phyloP scores from a whole-genome alignment of 2,888 invertebrate genomes.

The Digitonthophagus gazella region DNA sequence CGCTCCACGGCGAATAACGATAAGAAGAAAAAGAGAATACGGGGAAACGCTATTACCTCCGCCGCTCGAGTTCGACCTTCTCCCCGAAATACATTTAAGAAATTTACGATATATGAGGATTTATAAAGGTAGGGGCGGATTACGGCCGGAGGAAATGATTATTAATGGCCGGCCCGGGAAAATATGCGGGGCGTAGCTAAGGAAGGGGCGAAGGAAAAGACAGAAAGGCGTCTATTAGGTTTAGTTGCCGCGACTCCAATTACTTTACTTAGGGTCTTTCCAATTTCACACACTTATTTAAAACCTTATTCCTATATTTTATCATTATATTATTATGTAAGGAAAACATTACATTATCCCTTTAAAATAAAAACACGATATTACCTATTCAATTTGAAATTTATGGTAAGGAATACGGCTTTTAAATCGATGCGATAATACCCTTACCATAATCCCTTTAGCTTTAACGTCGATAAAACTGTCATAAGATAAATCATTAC shows the following conservation, averaged over 20 bases:
- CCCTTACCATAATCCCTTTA: neutral
- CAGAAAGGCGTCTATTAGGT: neutral
- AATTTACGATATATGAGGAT: slow-evolving; percentile 38
- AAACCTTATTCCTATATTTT: too few relatives aligned
- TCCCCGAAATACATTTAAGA: slow-evolving; percentile 35
- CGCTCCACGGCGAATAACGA: neutral
- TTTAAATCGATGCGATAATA: too few relatives aligned
- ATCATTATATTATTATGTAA: too few relatives aligned
- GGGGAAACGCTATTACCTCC: neutral
- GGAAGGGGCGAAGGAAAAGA: neutral
- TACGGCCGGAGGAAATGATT: slow-evolving; percentile 33
- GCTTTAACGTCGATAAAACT: neutral
- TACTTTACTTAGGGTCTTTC: neutral
- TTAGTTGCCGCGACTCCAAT: neutral
- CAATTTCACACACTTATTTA: neutral
- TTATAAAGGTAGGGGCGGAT: slow-evolving; percentile 35
- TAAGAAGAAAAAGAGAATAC: slow-evolving; percentile 2
- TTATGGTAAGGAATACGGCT: too few relatives aligned
- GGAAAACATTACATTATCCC: too few relatives aligned
- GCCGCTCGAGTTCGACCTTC: slow-evolving; percentile 14
- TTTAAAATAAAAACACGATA: too few relatives aligned
- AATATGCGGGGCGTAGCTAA: slow-evolving; percentile 22
- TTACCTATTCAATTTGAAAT: too few relatives aligned
- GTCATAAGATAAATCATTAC: neutral
- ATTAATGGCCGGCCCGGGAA: slow-evolving; percentile 33